Evolutionary conservation across 2,888 invertebrate species (phyloP), one percentile per base, ranked within the genome.

Genomic region (Lepidocyrtinus sp.): DNA sequence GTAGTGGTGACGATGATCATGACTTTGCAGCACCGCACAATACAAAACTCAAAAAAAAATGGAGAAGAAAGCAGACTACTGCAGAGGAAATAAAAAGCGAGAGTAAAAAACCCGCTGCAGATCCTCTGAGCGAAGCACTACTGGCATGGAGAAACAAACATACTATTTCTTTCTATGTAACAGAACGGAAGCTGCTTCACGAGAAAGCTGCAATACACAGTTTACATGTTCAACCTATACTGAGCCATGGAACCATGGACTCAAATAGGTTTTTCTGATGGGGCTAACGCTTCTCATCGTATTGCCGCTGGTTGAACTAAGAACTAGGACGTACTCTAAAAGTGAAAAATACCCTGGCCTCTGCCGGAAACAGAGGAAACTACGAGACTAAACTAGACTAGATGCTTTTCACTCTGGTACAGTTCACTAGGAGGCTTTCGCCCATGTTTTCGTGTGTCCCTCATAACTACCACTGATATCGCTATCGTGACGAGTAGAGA

Each of bases 101-200:
- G 50, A 75, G 80, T 62, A 80, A 81, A 81, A 81, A 81, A 81
- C 81, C 81, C 81, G 81, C 76, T 81, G 81, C 81, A 45, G 81
- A 81, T 81, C 81, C 81, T 78, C 73, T 19, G 59, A 59, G 22
- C 12, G 19, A 1, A 21, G 59, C 21, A 59, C 2, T 21, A 59
- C 12, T n/a, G 50, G 50, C 50, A 50, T 50, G 50, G 68, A 3
- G 0, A 15, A n/a, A n/a, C n/a, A n/a, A n/a, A n/a, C n/a, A n/a
- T n/a, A n/a, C n/a, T n/a, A n/a, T n/a, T n/a, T n/a, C n/a, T n/a
- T n/a, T n/a, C n/a, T n/a, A n/a, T n/a, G n/a, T n/a, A n/a, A n/a
- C n/a, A n/a, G n/a, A n/a, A n/a, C n/a, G n/a, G n/a, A n/a, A n/a
- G n/a, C n/a, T n/a, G n/a, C n/a, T n/a, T n/a, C n/a, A n/a, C n/a